phyloP scores from a whole-genome alignment of 2,888 invertebrate species.

The Aricia artaxerxes region DNA sequence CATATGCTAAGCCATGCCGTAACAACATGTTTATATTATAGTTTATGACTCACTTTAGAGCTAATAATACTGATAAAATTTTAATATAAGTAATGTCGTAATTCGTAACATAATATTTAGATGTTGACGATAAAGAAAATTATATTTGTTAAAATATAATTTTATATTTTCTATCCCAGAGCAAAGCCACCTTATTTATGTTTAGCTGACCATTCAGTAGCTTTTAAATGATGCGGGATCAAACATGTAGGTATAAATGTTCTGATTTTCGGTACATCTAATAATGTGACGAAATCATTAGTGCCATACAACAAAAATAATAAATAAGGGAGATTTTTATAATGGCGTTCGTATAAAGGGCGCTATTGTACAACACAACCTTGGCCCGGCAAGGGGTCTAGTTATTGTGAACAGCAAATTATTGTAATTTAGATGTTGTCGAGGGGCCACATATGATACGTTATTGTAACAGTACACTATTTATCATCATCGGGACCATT shows the following conservation, averaged over 20 bases:
- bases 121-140: too few species aligned
- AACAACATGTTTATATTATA: too few species aligned
- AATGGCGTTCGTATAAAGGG: slow-evolving; percentile 71
- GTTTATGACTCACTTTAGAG: too few species aligned
- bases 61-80: too few species aligned
- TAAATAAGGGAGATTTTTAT: slow-evolving; percentile 66
- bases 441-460: slow-evolving; percentile 46
- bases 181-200: too few species aligned
- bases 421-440: slow-evolving; percentile 65
- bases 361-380: slow-evolving; percentile 58
- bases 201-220: too few species aligned
- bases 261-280: background rate
- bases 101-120: too few species aligned
- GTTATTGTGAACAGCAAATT: slow-evolving; percentile 66
- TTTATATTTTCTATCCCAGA: too few species aligned
- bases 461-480: slow-evolving; percentile 14
- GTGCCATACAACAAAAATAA: slow-evolving; percentile 70
- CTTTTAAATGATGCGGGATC: background rate
- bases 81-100: too few species aligned
- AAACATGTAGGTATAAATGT: background rate
- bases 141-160: too few species aligned
- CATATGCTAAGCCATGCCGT: too few species aligned
- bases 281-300: slow-evolving; percentile 21
- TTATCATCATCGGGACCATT: slow-evolving; percentile 17
- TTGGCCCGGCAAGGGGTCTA: slow-evolving; percentile 47